A percentile compares a stretch with the other conserved stretches of the same genome.
phyloP scores from a whole-genome alignment of 2,797 vertebrate species.

The Peromyscus nudipes region DNA sequence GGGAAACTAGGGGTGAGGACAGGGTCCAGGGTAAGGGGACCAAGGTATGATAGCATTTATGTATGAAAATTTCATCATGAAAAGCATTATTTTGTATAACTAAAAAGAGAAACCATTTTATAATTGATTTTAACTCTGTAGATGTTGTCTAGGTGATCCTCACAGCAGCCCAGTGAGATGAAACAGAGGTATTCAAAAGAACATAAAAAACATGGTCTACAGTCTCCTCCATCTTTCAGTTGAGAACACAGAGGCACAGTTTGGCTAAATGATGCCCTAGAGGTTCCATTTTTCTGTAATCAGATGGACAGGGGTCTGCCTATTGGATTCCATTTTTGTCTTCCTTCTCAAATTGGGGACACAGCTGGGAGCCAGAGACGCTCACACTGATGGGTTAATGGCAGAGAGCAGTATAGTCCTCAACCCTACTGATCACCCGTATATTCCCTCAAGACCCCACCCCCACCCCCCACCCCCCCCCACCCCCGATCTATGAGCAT shows the following conservation, averaged over 20 bases:
- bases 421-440: not conserved
- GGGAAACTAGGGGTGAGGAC: not conserved
- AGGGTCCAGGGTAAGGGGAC: not conserved
- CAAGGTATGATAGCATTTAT: not conserved
- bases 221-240: not conserved
- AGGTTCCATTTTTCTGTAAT: not conserved
- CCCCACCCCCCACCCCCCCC: not conserved
- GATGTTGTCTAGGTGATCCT: not conserved
- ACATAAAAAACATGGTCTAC: not conserved
- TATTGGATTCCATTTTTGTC: constrained; percentile 15
- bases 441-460: not conserved
- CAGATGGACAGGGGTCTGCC: not conserved
- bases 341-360: not conserved
- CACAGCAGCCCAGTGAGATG: not conserved
- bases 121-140: constrained; percentile 18
- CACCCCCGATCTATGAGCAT: not conserved
- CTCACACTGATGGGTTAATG: not conserved
- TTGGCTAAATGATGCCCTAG: not conserved
- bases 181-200: not conserved
- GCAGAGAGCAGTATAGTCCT: not conserved
- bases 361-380: not conserved
- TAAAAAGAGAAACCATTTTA: not conserved
- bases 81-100: not conserved
- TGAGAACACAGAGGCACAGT: not conserved
- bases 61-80: not conserved